A percentile compares a stretch with the other conserved stretches of the same genome.
Evolutionary conservation across 2,888 invertebrate genomes (phyloP).

Genomic region (Tetranychus piercei): DNA sequence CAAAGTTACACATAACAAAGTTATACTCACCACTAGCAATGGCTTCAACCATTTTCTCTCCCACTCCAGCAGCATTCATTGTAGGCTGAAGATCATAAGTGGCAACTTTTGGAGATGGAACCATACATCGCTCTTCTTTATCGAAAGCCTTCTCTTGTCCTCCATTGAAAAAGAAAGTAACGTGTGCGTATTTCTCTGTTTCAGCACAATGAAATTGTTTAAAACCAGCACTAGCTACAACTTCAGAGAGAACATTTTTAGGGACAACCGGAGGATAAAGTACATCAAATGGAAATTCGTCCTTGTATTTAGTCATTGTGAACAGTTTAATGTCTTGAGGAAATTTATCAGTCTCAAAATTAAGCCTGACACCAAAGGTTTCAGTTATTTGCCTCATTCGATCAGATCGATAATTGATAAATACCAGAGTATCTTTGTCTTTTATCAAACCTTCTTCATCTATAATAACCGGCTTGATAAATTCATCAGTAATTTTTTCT

Average conservation of each 20-base stretch:
- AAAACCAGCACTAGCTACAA: slow-evolving; percentile 31
- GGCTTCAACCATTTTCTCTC: slow-evolving; percentile 32
- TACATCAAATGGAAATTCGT: slow-evolving; percentile 33
- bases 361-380: slow-evolving; percentile 30
- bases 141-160: slow-evolving; percentile 34
- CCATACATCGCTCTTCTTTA: slow-evolving; percentile 33
- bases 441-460: slow-evolving; percentile 30
- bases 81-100: slow-evolving; percentile 35
- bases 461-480: slow-evolving; percentile 34
- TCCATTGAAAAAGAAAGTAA: slow-evolving; percentile 38
- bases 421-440: slow-evolving; percentile 35
- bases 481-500: slow-evolving; percentile 33
- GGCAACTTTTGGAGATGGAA: slow-evolving; percentile 36
- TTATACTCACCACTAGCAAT: slow-evolving; percentile 31
- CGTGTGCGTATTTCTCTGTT: slow-evolving; percentile 36
- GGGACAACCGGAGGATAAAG: slow-evolving; percentile 35
- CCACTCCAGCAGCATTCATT: slow-evolving; percentile 34
- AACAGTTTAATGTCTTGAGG: slow-evolving; percentile 29
- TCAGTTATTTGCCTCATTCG: slow-evolving; percentile 35
- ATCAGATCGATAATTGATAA: slow-evolving; percentile 36
- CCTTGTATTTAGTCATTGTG: slow-evolving; percentile 37
- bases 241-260: slow-evolving; percentile 36
- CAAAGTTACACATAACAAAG: slow-evolving; percentile 37
- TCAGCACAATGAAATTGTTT: slow-evolving; percentile 36
- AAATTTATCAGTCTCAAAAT: slow-evolving; percentile 29